Evolutionary conservation across 2,888 invertebrate species (phyloP), one percentile per base, ranked within the genome.

Genomic region (Troides oblongomaculatus): DNA sequence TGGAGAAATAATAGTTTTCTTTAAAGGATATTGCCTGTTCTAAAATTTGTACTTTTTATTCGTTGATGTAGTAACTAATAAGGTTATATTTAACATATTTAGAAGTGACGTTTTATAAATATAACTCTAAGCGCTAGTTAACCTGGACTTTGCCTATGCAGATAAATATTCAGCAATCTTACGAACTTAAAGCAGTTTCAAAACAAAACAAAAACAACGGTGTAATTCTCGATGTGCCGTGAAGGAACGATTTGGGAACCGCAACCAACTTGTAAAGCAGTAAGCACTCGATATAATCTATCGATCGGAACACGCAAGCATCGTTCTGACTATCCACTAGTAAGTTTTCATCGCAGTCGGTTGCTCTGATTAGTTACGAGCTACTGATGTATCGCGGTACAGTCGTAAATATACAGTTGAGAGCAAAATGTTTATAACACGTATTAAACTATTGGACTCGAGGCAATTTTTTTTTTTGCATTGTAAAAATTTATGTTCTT

Each of bases 281-380:
- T 18, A 25, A 43, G 39, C 60, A 50, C 53, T 23, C 53, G n/a
- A 14, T 64, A 53, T 64, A 58, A 68, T 63, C 58, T 62, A 67
- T 43, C 23, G 58, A 46, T 59, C 14, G 50, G 25, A 60, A 46
- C 53, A 56, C 56, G 60, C 64, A n/a, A 68, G 23, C 23, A n/a
- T 53, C 10, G 59, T 50, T 12, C 39, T 53, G 30, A 39, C 53
- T 67, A 67, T 53, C 50, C 39, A 39, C 63, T 25, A 43, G 60
- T 56, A 23, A 61, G 14, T 60, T 57, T 64, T 10, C 25, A 56
- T 25, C 53, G 56, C 59, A n/a, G 25, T 36, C 53, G 23, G 3
- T 59, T 53, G 14, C 56, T 62, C n/a, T 59, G 61, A 69, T 61
- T 60, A 50, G 60, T 64, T 60, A 69, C 68, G 60, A 69, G n/a